These are phyloP conservation scores for Notarius lentiginosus DNA, from an alignment of 2,113 vertebrate genomes.

Conservation along the genomic window DNA sequence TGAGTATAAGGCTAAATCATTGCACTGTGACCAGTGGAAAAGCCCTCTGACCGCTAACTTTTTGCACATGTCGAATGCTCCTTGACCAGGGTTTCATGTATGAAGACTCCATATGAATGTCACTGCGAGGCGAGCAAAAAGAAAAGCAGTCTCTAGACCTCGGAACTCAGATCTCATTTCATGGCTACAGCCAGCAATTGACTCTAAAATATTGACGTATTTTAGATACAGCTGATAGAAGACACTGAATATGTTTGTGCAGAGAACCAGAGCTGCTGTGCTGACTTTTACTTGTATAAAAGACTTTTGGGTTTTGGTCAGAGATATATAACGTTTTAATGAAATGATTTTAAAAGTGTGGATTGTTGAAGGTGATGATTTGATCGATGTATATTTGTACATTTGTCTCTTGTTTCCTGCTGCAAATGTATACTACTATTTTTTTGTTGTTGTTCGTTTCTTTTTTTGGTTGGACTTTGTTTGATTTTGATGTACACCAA, in stretches of 20 bases:
- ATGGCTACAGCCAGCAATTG: constrained; percentile 82
- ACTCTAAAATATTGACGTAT: constrained; percentile 84
- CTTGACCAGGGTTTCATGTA: constrained; percentile 81
- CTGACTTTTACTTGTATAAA: constrained; percentile 81
- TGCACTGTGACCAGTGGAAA: constrained; percentile 98
- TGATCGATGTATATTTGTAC: constrained; percentile 68
- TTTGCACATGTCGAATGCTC: constrained; percentile 97
- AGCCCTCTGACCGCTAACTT: constrained; percentile 89
- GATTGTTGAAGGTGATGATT: constrained; percentile 64
- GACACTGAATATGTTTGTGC: constrained; percentile 90
- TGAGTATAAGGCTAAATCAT: constrained; percentile 83
- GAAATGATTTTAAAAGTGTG: constrained; percentile 56
- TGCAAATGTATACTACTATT: constrained; percentile 57
- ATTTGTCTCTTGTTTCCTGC: constrained; percentile 64
- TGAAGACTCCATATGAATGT: constrained; percentile 83
- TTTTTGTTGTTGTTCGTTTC: constrained; percentile 42
- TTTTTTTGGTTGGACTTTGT: constrained; percentile 58
- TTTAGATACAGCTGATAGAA: constrained; percentile 91
- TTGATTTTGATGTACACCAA: constrained; percentile 65
- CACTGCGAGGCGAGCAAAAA: constrained; percentile 77
- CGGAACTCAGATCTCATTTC: constrained; percentile 83
- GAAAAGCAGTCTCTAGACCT: constrained; percentile 82
- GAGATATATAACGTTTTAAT: constrained; percentile 76
- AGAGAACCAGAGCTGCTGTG: constrained; percentile 72
- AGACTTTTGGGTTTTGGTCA: constrained; percentile 72